These are phyloP conservation scores for Hyles vespertilio DNA, from an alignment of 1,140 invertebrate genomes.

Conservation along the genomic window DNA sequence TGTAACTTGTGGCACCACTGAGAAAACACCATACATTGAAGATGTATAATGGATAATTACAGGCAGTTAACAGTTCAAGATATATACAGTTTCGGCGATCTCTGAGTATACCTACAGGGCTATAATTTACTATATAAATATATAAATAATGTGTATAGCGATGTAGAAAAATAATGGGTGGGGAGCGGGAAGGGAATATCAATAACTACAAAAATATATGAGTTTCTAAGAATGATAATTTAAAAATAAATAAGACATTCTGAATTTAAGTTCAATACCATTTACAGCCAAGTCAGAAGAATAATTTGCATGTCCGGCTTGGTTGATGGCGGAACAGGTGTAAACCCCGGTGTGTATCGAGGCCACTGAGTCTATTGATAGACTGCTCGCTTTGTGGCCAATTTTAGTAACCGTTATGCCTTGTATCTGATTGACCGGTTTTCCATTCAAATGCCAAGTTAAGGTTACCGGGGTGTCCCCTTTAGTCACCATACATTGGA, in stretches of 20 bases:
- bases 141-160: too few relatives aligned
- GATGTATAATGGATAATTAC: too few relatives aligned
- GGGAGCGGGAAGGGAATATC: neutral
- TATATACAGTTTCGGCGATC: too few relatives aligned
- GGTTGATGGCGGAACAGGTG: conserved; percentile 82
- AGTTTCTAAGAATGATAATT: conserved; percentile 14
- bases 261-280: conserved; percentile 59
- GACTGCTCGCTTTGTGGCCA: conserved; percentile 78
- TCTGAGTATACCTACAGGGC: too few relatives aligned
- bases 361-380: conserved; percentile 83
- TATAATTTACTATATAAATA: too few relatives aligned
- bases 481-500: conserved; percentile 82
- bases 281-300: conserved; percentile 80
- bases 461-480: conserved; percentile 86
- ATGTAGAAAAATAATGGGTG: too few relatives aligned
- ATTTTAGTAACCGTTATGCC: conserved; percentile 77
- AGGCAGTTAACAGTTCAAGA: too few relatives aligned
- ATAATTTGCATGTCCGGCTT: conserved; percentile 80
- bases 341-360: conserved; percentile 83
- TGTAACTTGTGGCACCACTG: conserved; percentile 81
- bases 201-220: conserved; percentile 3
- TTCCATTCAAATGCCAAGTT: conserved; percentile 79
- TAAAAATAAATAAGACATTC: conserved; percentile 10
- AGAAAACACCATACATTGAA: neutral
- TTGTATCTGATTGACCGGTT: conserved; percentile 57